phyloP scores from a whole-genome alignment of 37 sponge, comb jelly and placozoan species.

The Dysidea cf. avara region DNA sequence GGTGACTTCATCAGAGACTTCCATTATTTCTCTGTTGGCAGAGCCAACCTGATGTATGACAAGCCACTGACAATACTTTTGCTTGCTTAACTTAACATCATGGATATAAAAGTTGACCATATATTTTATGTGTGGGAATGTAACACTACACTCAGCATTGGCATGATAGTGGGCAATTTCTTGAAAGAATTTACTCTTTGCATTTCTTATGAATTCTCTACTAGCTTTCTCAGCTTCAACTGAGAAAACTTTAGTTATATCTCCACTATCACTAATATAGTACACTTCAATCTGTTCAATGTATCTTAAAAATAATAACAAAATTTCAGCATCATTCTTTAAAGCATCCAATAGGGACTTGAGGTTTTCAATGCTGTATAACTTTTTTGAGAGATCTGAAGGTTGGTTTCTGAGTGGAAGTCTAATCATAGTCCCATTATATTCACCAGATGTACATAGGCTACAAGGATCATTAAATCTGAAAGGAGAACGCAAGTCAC shows the following conservation, averaged over 20 bases:
- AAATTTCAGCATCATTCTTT: neutral
- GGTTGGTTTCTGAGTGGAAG: neutral
- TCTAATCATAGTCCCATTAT: neutral
- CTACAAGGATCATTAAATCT: too few species aligned
- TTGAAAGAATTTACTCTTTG: neutral
- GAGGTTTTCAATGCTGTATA: neutral
- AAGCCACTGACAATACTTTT: conserved; percentile 40
- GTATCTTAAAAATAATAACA: neutral
- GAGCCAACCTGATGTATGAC: conserved; percentile 38
- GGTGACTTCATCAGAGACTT: neutral
- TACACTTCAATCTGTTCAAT: neutral
- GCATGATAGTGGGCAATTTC: neutral
- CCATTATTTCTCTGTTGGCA: conserved; percentile 1
- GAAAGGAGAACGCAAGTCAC: too few species aligned
- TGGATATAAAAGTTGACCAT: too few species aligned
- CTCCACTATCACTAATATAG: neutral
- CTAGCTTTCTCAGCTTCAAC: neutral
- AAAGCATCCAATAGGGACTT: neutral
- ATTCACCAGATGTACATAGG: too few species aligned
- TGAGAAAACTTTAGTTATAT: neutral
- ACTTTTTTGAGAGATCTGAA: neutral
- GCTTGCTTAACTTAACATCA: too few species aligned
- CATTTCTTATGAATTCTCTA: neutral
- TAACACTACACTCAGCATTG: too few species aligned
- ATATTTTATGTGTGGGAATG: too few species aligned